Conservation (phyloP, 2,797 vertebrate genomes). For the Perodicticus potto region DNA sequence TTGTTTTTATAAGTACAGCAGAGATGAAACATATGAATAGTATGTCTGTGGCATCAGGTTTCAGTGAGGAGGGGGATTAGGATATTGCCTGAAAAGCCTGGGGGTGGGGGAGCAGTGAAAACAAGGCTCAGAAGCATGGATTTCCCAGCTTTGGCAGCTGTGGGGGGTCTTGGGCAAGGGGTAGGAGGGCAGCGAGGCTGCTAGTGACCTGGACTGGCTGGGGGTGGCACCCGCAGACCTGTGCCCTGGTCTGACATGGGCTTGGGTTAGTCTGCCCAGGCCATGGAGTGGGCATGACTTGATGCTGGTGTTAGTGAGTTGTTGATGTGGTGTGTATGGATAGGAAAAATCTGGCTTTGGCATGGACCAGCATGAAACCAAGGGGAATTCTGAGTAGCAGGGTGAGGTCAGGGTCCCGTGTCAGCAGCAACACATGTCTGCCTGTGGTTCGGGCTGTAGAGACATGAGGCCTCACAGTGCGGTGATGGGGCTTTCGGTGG, state of each 20-base stretch:
- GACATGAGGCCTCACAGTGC: fast-evolving
- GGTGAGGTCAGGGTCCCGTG: fast-evolving
- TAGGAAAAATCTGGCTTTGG: not conserved
- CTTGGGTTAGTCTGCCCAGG: not conserved
- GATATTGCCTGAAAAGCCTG: not conserved
- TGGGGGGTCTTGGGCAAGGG: not conserved
- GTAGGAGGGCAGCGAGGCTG: not conserved
- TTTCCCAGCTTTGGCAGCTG: fast-evolving
- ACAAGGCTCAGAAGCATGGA: fast-evolving
- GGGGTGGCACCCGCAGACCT: not conserved
- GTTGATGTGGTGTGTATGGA: fast-evolving
- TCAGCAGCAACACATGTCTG: fast-evolving
- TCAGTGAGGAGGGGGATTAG: fast-evolving
- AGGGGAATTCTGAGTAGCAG: fast-evolving
- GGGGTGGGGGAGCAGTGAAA: too few relatives aligned
- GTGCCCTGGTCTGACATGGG: too few relatives aligned
- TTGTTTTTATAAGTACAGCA: fast-evolving
- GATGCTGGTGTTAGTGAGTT: not conserved
- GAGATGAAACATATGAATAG: fast-evolving
- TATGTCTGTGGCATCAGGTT: fast-evolving
- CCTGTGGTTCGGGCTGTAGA: not conserved
- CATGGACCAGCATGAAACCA: fast-evolving
- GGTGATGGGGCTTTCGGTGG: not conserved
- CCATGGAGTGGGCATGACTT: too few relatives aligned
- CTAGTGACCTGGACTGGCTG: not conserved